Evolutionary conservation across 1,140 invertebrate genomes (phyloP).

Genomic region (Copidosoma floridanum): DNA sequence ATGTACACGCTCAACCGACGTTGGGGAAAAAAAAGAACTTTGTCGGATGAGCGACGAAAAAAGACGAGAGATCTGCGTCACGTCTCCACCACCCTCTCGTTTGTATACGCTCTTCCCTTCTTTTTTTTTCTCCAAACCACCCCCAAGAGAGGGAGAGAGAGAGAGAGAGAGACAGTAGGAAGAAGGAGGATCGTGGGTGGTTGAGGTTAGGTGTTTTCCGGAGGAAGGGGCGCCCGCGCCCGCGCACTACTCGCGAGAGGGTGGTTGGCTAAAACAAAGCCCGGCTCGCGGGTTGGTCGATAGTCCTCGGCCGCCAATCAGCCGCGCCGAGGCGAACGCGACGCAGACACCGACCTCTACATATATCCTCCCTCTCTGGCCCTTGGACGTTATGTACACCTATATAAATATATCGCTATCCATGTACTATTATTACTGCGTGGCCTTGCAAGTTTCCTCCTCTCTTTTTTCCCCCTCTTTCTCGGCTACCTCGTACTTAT

Average conservation of each 20-base stretch:
- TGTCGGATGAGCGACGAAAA: background rate
- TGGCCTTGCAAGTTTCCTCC: no score
- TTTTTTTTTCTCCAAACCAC: no score
- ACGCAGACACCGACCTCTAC: no score
- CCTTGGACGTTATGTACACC: no score
- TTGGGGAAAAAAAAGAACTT: constrained; percentile 2
- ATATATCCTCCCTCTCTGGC: no score
- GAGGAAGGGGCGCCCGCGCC: background rate
- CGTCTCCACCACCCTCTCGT: no score
- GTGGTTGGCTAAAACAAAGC: constrained; percentile 55
- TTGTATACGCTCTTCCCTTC: no score
- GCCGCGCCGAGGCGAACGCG: no score
- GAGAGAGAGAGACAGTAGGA: background rate
- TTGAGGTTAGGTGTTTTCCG: constrained; percentile 36
- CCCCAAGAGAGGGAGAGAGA: background rate
- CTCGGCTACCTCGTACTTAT: background rate
- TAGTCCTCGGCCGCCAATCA: constrained; percentile 53
- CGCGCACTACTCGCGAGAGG: constrained; percentile 25
- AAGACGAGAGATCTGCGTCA: no score
- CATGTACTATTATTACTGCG: no score
- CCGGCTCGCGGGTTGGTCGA: constrained; percentile 52
- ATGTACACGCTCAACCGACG: constrained; percentile 4
- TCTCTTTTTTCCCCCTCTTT: background rate
- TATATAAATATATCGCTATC: no score
- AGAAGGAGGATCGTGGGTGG: no score